Evolutionary conservation across 2,797 vertebrate species (phyloP).

Genomic region (Lepus townsendii): DNA sequence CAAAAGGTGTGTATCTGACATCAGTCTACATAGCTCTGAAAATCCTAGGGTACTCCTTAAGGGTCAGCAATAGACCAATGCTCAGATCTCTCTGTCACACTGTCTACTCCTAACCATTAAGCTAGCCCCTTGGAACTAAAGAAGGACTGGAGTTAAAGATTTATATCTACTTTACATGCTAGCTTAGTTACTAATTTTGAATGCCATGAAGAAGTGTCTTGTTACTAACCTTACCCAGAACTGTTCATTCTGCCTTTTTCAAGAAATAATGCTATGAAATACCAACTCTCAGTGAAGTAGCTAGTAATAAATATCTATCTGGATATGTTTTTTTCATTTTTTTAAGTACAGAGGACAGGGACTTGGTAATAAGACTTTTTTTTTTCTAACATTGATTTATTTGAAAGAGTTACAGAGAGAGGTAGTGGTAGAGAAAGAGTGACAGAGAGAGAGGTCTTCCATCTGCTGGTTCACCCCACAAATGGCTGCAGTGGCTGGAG

Average conservation of each 20-base stretch:
- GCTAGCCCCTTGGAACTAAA: conserved; percentile 10
- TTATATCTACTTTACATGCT: conserved; percentile 12
- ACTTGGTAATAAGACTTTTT: neutral
- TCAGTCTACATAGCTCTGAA: conserved; percentile 36
- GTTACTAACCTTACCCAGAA: conserved; percentile 34
- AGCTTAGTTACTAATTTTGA: conserved; percentile 63
- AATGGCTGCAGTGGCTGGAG: too few species aligned
- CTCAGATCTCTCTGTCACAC: neutral
- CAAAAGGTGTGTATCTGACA: neutral
- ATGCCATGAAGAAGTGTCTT: conserved; percentile 38
- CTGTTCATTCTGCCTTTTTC: conserved; percentile 39
- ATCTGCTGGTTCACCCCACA: too few species aligned
- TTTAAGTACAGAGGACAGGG: neutral
- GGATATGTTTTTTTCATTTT: conserved; percentile 10
- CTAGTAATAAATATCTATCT: conserved; percentile 11
- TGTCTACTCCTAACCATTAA: conserved; percentile 16
- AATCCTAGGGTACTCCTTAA: conserved; percentile 36
- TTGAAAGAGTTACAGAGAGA: too few species aligned
- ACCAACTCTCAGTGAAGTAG: conserved; percentile 9
- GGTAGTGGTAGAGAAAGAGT: too few species aligned
- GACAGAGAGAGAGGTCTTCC: too few species aligned
- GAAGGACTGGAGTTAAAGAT: conserved; percentile 43
- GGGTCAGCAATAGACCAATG: neutral
- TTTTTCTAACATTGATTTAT: too few species aligned
- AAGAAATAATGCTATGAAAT: conserved; percentile 42